These are phyloP conservation scores for Archips xylosteana DNA, from an alignment of 2,888 invertebrate species.

Conservation along the genomic window DNA sequence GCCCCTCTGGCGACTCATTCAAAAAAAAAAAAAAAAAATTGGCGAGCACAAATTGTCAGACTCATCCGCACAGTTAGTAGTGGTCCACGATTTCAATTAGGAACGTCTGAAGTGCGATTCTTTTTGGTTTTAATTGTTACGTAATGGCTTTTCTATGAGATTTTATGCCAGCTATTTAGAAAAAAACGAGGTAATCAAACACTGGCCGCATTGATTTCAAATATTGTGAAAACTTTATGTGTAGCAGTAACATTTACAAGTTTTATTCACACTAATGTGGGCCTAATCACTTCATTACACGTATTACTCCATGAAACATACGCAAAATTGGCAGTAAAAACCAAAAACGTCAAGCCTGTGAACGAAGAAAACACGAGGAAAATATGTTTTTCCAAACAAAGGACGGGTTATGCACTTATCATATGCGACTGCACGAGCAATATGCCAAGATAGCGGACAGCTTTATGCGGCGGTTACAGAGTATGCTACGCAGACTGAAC, in stretches of 20 bases:
- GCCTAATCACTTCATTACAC: too few relatives aligned
- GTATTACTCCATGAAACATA: too few relatives aligned
- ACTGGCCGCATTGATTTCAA: too few relatives aligned
- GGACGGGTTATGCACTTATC: conserved; percentile 68
- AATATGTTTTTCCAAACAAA: conserved; percentile 50
- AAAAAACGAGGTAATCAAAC: not conserved
- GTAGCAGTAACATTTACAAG: too few relatives aligned
- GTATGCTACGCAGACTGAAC: conserved; percentile 37
- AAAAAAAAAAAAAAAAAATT: too few relatives aligned
- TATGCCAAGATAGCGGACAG: conserved; percentile 74
- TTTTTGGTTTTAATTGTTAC: not conserved
- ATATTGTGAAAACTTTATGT: too few relatives aligned
- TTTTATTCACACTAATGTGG: too few relatives aligned
- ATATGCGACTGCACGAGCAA: conserved; percentile 72
- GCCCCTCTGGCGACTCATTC: too few relatives aligned
- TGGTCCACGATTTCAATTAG: conserved; percentile 27
- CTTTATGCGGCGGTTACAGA: conserved; percentile 62
- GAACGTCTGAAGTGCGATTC: not conserved
- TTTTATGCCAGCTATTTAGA: not conserved
- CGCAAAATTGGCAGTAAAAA: not conserved
- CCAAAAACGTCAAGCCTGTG: not conserved
- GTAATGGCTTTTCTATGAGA: not conserved
- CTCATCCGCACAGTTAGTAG: conserved; percentile 25
- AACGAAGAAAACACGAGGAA: conserved; percentile 24
- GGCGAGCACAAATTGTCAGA: conserved; percentile 19